These are phyloP conservation scores for Tipula helvola DNA, from an alignment of 2,888 invertebrate species.

Conservation along the genomic window DNA sequence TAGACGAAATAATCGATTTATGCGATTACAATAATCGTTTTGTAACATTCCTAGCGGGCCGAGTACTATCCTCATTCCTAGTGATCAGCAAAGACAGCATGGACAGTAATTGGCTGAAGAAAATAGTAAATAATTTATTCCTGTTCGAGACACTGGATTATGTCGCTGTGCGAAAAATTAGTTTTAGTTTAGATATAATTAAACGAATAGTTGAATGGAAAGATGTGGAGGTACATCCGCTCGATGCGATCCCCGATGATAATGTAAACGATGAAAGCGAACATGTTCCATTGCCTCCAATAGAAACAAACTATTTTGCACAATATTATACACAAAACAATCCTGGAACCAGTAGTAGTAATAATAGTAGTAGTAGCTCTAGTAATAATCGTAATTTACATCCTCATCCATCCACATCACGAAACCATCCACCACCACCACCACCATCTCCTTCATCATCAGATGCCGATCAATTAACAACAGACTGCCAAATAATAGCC, in stretches of 20 bases:
- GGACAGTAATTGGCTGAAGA: conserved; percentile 68
- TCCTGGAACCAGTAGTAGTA: conserved; percentile 13
- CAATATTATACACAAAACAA: conserved; percentile 23
- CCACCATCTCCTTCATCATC: neutral
- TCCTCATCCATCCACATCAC: neutral
- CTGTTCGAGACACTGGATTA: conserved; percentile 49
- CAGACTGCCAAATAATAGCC: conserved; percentile 30
- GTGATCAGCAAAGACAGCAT: conserved; percentile 72
- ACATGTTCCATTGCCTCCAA: conserved; percentile 22
- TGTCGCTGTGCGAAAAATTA: conserved; percentile 58
- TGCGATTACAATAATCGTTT: conserved; percentile 68
- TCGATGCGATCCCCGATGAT: conserved; percentile 45
- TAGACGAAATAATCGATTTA: conserved; percentile 70
- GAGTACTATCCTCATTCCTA: conserved; percentile 69
- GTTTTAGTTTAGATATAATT: conserved; percentile 72
- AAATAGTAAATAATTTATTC: conserved; percentile 59
- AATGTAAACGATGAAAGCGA: neutral
- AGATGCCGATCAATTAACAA: neutral
- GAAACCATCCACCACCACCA: conserved; percentile 9
- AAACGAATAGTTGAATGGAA: conserved; percentile 83
- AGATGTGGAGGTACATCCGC: conserved; percentile 65
- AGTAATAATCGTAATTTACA: neutral
- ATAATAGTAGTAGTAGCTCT: conserved; percentile 12
- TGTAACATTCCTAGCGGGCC: conserved; percentile 65
- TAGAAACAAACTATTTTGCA: conserved; percentile 34